A percentile compares a stretch with the other conserved stretches of the same genome.
Evolutionary conservation across 2,797 vertebrate species (phyloP).

Genomic region (Columba guinea): DNA sequence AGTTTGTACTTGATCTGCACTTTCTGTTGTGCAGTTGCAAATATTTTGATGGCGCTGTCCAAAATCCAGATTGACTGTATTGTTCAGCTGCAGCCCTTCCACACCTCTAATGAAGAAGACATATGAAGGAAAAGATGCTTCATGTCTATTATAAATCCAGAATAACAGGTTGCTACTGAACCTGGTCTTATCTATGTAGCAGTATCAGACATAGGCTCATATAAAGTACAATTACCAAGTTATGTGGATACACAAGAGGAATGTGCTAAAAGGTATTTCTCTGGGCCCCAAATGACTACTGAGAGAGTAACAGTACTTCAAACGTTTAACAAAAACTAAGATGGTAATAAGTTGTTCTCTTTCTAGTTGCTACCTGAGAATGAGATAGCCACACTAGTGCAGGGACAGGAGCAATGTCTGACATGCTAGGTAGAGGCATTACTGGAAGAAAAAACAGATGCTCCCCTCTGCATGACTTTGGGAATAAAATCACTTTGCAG

Average conservation of each 20-base stretch:
- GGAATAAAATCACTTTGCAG: not conserved
- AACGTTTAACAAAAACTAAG: not conserved
- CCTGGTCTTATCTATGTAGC: accelerated
- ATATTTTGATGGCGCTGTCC: not conserved
- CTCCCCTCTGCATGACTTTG: not conserved
- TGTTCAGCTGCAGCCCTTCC: not conserved
- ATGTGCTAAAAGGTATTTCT: not conserved
- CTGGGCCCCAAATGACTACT: not conserved
- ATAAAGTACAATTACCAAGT: not conserved
- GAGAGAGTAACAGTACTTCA: not conserved
- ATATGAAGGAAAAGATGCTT: not conserved
- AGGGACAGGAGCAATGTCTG: not conserved
- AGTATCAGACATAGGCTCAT: not conserved
- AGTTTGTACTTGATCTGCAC: not conserved
- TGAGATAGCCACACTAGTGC: accelerated
- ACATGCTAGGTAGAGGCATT: not conserved
- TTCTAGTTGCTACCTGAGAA: not conserved
- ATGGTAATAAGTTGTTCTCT: not conserved
- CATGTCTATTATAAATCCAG: not conserved
- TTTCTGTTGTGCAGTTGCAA: not conserved
- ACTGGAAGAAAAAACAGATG: not conserved
- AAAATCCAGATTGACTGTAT: not conserved
- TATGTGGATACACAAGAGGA: not conserved
- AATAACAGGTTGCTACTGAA: not conserved
- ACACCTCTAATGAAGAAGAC: not conserved